Base-by-base conservation (phyloP, 2,888 invertebrate species). In the Eurytoma californica region DNA sequence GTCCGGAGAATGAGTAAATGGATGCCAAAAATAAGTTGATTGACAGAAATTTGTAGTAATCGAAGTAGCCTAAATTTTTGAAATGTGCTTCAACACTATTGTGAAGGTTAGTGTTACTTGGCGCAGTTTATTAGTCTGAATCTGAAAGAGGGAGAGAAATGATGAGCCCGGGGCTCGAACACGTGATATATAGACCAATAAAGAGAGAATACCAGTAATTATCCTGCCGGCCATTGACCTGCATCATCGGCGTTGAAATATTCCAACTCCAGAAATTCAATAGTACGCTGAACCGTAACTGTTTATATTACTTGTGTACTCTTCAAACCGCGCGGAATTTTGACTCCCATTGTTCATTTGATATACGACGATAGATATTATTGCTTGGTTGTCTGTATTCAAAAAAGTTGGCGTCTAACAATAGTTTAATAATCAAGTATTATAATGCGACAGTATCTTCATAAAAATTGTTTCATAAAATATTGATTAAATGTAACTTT, bases 111-210 rank as follows among this genome's bases (percentile, higher is more conserved):
- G 72, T 58, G 63, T 24, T 65, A 20, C 72, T 49, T 60, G 58
- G 7, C 24, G 16, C 3, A 24, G 61, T 55, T 72, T 49, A 70
- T 55, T 63, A 16, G 72, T 70, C 72, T 72, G 72, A 76, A 80
- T 82, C 81, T 82, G 77, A 79, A 81, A 82, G 57, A 30, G 39
- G 16, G 18, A 14, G 58, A 58, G 24, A 20, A 28, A 67, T 24
- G 53, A n/a, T 24, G 65, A n/a, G 55, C 49, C 65, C 16, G 58
- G 20, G 24, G 72, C 3, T 49, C 63, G 13, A 20, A 49, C 3
- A 57, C 83, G 86, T 88, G 87, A 88, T 87, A 84, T 87, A 88
- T 88, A 85, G 87, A 83, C 86, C 88, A 89, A 89, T 90, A 89
- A 89, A 88, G 86, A 86, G 87, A 88, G 86, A 84, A 84, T 65